Evolutionary conservation across 2,113 vertebrate genomes (phyloP), one percentile per base, ranked within the genome.

Genomic region (Indri indri): DNA sequence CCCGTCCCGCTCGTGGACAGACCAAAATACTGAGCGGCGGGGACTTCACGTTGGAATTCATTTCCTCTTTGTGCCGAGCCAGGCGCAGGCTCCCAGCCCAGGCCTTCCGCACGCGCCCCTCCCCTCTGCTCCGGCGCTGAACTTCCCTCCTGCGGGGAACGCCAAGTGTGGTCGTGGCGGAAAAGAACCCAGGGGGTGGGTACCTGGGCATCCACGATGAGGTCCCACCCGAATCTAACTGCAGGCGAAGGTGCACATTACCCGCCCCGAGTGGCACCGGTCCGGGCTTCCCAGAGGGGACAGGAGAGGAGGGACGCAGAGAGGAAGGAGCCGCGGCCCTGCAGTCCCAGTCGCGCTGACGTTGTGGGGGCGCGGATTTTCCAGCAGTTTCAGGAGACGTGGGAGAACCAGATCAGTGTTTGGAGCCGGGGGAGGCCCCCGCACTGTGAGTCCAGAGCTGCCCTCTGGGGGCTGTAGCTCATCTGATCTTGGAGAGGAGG

Each of bases 131-230:
- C n/a, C 22, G 30, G 74, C 54, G 50, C 16, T 22, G 0, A 11
- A 59, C 6, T 13, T 30, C 1, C 61, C 37, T 40, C 76, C 66
- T 8, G 17, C 45, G 77, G 77, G 63, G 25, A 25, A 7, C 1
- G 0, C 16, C 16, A 18, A 16, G 22, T 23, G n/a, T 1, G 12
- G 42, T 12, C 14, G 7, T 10, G 12, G 32, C 45, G 2, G 18
- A 3, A 12, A 32, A 40, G 22, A 45, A 50, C 50, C 23, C 45
- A 42, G 79, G 71, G 54, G 32, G 8, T 3, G 23, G 37, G 66
- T 2, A 0, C n/a, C 13, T 40, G 11, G 30, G 40, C 7, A 11
- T 16, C 6, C 4, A 6, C 1, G 74, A 16, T 1, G 14, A 10
- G 2, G 2, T 23, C 79, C 63, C n/a, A 37, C n/a, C 52, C 6